Evolutionary conservation across 2,797 vertebrate genomes (phyloP), one percentile per base, ranked within the genome.

Genomic region (Manis javanica): DNA sequence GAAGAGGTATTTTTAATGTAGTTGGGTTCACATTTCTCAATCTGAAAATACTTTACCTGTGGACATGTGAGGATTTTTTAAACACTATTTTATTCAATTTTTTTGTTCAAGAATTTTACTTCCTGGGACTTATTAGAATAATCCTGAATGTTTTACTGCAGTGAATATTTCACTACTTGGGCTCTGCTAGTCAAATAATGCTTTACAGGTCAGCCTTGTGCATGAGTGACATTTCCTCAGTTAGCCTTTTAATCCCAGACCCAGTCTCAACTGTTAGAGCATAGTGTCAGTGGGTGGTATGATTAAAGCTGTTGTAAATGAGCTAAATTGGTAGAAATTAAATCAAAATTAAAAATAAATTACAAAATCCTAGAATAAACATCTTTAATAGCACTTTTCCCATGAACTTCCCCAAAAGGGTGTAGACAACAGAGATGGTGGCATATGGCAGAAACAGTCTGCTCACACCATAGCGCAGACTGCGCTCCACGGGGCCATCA

Each of bases 261-360:
- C 29, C 29, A 87, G 72, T 74, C n/a, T 89, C 72, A n/a, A 21
- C 46, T 13, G 49, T 61, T 66, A n/a, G 0, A 93, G 59, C 34
- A 53, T 14, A 55, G 26, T 79, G 37, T 79, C 71, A 26, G 71
- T 82, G 61, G 29, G 42, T 72, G 24, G 39, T 68, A 39, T 64
- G 21, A 89, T 84, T 94, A 53, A 93, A 94, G 64, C 87, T 85
- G 34, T 39, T 91, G 26, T 68, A 82, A 96, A 78, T 90, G 68
- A 91, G 26, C 34, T 90, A 94, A 91, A 9, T 93, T 90, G 61
- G 49, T 93, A 24, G 77, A 94, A 96, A 97, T 96, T 91, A 95
- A 97, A 82, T 94, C 90, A 90, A 95, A 95, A 96, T 96, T 81
- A 74, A 96, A 96, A 97, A 53, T 69, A 90, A 95, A 92, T 96